Conservation (phyloP, 1,140 invertebrate genomes). For the Cylas formicarius region DNA sequence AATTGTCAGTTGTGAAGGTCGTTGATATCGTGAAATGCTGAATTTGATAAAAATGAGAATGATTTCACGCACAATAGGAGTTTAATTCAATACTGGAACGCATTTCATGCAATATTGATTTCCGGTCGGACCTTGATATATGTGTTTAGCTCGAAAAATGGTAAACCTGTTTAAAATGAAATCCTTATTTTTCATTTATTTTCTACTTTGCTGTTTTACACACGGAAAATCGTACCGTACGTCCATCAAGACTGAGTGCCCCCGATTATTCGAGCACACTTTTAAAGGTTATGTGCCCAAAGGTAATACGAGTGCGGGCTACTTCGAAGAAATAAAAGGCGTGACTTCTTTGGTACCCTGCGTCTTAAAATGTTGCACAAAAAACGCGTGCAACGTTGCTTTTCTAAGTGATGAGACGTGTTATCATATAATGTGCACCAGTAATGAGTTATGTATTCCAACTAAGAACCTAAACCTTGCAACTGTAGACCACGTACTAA, state of each 20-base stretch:
- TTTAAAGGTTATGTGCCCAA: slow-evolving; percentile 35
- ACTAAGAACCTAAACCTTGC: slow-evolving; percentile 49
- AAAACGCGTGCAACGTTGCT: slow-evolving; percentile 65
- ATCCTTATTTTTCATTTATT: too few relatives aligned
- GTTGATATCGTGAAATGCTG: too few relatives aligned
- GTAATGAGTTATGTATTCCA: slow-evolving; percentile 62
- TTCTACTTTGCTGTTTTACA: too few relatives aligned
- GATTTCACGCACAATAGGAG: too few relatives aligned
- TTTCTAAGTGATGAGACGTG: slow-evolving; percentile 69
- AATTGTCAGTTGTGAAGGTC: too few relatives aligned
- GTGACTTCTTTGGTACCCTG: slow-evolving; percentile 55
- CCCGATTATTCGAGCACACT: slow-evolving; percentile 28
- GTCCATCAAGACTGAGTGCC: slow-evolving; percentile 23
- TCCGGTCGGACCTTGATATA: too few relatives aligned
- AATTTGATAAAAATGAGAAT: too few relatives aligned
- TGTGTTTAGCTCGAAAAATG: too few relatives aligned
- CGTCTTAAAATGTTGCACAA: slow-evolving; percentile 63
- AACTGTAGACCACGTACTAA: slow-evolving; percentile 55
- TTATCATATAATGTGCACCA: slow-evolving; percentile 66
- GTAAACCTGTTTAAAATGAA: too few relatives aligned
- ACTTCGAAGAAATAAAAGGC: slow-evolving; percentile 45
- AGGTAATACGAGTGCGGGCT: slow-evolving; percentile 36
- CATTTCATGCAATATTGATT: too few relatives aligned
- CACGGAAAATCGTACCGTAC: too few relatives aligned
- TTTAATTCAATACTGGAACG: too few relatives aligned